Evolutionary conservation across 1,140 invertebrate genomes (phyloP).

Genomic region (Laupala kohalensis): DNA sequence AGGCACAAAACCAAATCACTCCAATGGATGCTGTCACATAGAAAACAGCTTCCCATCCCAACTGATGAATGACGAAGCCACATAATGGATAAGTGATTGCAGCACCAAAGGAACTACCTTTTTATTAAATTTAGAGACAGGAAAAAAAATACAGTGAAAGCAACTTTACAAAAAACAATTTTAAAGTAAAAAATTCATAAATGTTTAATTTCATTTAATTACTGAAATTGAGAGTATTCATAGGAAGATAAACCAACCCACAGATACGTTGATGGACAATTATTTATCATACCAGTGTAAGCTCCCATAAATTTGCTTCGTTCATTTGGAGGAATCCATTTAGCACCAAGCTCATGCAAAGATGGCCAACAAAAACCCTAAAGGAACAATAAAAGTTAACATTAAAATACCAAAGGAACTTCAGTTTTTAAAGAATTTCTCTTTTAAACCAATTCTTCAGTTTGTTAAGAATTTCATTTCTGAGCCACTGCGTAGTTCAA

Average conservation of each 20-base stretch:
- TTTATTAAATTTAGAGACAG: slow-evolving; percentile 7
- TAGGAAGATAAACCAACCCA: too few relatives aligned
- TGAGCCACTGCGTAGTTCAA: too few relatives aligned
- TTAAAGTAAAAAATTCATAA: too few relatives aligned
- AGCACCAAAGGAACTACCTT: slow-evolving; percentile 53
- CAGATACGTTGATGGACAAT: too few relatives aligned
- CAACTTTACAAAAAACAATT: too few relatives aligned
- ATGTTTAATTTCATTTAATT: too few relatives aligned
- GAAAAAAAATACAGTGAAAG: too few relatives aligned
- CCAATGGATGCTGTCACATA: slow-evolving; percentile 49
- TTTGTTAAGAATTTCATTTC: too few relatives aligned
- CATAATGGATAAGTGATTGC: slow-evolving; percentile 55
- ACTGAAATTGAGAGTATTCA: too few relatives aligned
- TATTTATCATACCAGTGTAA: slow-evolving; percentile 46
- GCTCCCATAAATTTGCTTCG: slow-evolving; percentile 58
- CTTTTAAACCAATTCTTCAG: too few relatives aligned
- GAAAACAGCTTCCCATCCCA: slow-evolving; percentile 65
- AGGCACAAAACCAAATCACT: slow-evolving; percentile 59
- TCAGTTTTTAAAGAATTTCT: too few relatives aligned
- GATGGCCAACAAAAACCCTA: slow-evolving; percentile 45
- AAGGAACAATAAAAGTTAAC: not conserved
- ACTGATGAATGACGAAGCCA: slow-evolving; percentile 44
- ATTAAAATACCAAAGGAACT: too few relatives aligned
- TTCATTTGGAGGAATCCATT: slow-evolving; percentile 72
- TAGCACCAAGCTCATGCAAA: slow-evolving; percentile 65